Percentiles rank a stretch among this genome's conserved stretches.
Evolutionary conservation across 2,113 vertebrate species (phyloP).

Genomic region (Neolamprologus devosi): DNA sequence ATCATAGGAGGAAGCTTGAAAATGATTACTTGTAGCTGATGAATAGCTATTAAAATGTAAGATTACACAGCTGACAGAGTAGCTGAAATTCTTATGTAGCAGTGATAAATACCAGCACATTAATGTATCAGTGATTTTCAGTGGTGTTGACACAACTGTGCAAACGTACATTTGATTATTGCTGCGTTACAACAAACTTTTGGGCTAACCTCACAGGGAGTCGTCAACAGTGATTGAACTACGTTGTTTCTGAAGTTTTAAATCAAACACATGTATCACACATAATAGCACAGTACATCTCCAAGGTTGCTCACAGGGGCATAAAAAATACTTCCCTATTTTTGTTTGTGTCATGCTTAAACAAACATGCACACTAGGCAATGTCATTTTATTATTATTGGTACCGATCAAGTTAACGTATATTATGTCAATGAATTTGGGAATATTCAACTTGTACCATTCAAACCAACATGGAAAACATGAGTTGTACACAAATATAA

Average conservation of each 20-base stretch:
- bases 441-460: neutral
- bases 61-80: neutral
- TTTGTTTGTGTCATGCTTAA: neutral
- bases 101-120: neutral
- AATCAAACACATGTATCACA: neutral
- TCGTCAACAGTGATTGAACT: neutral
- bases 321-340: neutral
- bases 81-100: neutral
- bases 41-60: neutral
- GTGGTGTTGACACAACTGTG: constrained; percentile 9
- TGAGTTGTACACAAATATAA: neutral
- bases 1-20: neutral
- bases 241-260: neutral
- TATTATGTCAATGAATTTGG: neutral
- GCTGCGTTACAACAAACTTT: neutral
- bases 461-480: neutral
- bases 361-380: neutral
- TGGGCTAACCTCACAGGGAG: neutral
- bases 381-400: neutral
- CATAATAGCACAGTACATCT: neutral
- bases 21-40: neutral
- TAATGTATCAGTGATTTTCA: neutral
- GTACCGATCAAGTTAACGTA: neutral
- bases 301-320: neutral
- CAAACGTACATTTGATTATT: constrained; percentile 12